These are phyloP conservation scores for Eupithecia dodoneata DNA, from an alignment of 2,888 invertebrate genomes.

Conservation along the genomic window DNA sequence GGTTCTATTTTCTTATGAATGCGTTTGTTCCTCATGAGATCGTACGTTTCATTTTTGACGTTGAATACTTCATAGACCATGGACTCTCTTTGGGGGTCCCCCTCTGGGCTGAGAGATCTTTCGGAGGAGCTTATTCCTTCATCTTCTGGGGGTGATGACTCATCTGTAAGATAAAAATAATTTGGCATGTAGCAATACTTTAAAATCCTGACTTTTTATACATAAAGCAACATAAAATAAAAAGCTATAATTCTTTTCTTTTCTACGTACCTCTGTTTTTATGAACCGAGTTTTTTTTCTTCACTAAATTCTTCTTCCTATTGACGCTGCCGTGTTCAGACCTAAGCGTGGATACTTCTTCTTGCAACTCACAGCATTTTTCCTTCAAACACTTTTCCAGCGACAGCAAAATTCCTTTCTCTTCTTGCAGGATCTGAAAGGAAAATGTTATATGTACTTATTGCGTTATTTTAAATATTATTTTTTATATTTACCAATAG, in stretches of 20 bases:
- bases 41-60: slow-evolving; percentile 84
- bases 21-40: slow-evolving; percentile 75
- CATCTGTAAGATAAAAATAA: slow-evolving; percentile 71
- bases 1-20: slow-evolving; percentile 72
- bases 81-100: slow-evolving; percentile 84
- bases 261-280: slow-evolving; percentile 73
- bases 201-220: not conserved
- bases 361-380: slow-evolving; percentile 89
- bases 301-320: slow-evolving; percentile 78
- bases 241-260: not conserved
- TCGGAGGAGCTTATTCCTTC: slow-evolving; percentile 95
- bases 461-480: not conserved
- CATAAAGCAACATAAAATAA: no score
- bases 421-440: slow-evolving; percentile 88
- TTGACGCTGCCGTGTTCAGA: slow-evolving; percentile 81
- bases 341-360: slow-evolving; percentile 86
- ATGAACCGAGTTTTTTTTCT: slow-evolving; percentile 77
- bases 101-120: slow-evolving; percentile 90
- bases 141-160: slow-evolving; percentile 92
- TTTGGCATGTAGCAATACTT: not conserved
- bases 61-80: slow-evolving; percentile 86
- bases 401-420: slow-evolving; percentile 89
- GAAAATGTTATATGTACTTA: not conserved
- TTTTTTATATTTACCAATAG: not conserved
- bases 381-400: slow-evolving; percentile 90